Evolutionary conservation across 2,888 invertebrate species (phyloP).

Genomic region (Drosophila neotestacea): DNA sequence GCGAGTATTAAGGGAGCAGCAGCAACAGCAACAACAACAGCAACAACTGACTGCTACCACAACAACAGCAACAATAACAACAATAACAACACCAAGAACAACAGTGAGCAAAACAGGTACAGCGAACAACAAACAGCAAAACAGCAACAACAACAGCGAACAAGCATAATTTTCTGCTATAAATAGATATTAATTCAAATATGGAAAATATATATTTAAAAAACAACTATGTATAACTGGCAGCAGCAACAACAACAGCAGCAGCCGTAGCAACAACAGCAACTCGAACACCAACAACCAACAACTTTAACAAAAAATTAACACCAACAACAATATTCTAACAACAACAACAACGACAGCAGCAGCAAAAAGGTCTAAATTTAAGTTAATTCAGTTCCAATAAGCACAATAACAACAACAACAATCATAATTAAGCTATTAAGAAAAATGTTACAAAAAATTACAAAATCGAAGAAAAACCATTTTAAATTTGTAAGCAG

Average conservation of each 20-base stretch:
- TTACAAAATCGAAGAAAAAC: conserved; percentile 28
- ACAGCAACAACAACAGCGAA: conserved; percentile 66
- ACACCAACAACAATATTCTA: conserved; percentile 47
- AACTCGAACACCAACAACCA: conserved; percentile 32
- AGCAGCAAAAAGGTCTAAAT: conserved; percentile 50
- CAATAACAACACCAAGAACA: conserved; percentile 41
- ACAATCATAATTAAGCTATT: conserved; percentile 75
- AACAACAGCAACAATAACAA: conserved; percentile 55
- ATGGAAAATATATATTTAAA: conserved; percentile 17
- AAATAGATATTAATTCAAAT: conserved; percentile 11
- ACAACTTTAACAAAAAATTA: conserved; percentile 21
- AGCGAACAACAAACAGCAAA: conserved; percentile 56
- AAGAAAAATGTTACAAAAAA: conserved; percentile 32
- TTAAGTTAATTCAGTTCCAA: conserved; percentile 57
- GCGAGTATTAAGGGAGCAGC: conserved; percentile 82
- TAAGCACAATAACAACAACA: conserved; percentile 62
- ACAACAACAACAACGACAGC: conserved; percentile 47
- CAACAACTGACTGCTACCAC: conserved; percentile 47
- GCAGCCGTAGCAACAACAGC: conserved; percentile 29
- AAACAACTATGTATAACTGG: conserved; percentile 7
- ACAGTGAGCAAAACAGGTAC: conserved; percentile 62
- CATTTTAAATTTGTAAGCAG: conserved; percentile 65
- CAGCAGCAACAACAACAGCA: conserved; percentile 34
- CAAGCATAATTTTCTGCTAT: conserved; percentile 79
- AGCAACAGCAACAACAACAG: conserved; percentile 42